phyloP scores from a whole-genome alignment of 2,113 vertebrate species.

The Festucalex cinctus region DNA sequence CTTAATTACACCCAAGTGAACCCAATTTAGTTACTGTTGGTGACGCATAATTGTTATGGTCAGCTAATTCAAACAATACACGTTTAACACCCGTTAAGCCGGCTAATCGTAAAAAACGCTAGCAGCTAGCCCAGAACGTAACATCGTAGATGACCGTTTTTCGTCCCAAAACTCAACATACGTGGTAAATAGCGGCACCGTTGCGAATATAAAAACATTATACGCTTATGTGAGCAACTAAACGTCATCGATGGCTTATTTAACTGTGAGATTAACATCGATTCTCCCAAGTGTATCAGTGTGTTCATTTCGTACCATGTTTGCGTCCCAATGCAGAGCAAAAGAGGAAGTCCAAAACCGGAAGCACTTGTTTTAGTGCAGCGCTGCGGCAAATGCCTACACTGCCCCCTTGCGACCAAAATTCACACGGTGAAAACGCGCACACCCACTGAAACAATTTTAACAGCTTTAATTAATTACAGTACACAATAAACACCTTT shows the following conservation, averaged over 20 bases:
- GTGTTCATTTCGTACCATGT: slow-evolving; percentile 59
- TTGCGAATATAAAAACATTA: accelerated
- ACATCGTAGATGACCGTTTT: neutral
- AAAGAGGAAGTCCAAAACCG: slow-evolving; percentile 59
- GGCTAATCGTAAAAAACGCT: neutral
- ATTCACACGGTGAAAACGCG: neutral
- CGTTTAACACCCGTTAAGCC: neutral
- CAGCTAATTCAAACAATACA: neutral
- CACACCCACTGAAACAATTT: neutral
- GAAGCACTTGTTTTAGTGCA: slow-evolving; percentile 48
- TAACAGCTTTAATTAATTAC: too few relatives aligned
- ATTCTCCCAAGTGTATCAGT: slow-evolving; percentile 34
- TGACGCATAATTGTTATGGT: neutral
- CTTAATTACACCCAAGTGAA: neutral
- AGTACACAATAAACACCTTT: too few relatives aligned
- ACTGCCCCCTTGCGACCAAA: slow-evolving; percentile 42
- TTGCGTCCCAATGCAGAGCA: slow-evolving; percentile 58
- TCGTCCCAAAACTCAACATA: neutral
- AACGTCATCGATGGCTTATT: neutral
- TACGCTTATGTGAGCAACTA: neutral
- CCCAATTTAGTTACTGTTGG: neutral
- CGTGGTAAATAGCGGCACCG: neutral
- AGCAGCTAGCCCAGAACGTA: neutral
- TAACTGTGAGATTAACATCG: slow-evolving; percentile 41
- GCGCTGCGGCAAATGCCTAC: neutral